A percentile compares a stretch with the other conserved stretches of the same genome.
Conservation (phyloP, 2,888 invertebrate species). For the Temnothorax unifasciatus region DNA sequence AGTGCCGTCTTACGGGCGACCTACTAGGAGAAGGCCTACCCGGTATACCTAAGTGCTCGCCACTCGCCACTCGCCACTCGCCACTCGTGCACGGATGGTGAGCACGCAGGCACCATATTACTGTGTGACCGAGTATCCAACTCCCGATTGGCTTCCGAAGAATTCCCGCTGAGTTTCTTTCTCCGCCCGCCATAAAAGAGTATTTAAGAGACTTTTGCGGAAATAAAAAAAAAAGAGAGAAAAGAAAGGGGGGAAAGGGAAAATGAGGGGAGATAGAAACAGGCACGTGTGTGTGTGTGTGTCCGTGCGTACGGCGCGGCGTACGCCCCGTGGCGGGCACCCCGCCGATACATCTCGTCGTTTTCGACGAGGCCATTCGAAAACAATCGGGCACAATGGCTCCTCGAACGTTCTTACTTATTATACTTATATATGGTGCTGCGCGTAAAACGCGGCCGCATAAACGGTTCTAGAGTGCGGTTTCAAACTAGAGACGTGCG, state of each 20-base stretch:
- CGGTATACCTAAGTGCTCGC: constrained; percentile 40
- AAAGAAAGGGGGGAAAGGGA: constrained; percentile 37
- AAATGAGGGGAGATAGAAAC: constrained; percentile 61
- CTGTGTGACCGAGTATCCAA: constrained; percentile 74
- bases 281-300: constrained; percentile 13
- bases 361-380: constrained; percentile 78
- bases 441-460: constrained; percentile 55
- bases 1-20: constrained; percentile 68
- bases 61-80: constrained; percentile 58
- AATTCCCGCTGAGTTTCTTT: constrained; percentile 73
- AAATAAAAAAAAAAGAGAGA: constrained; percentile 53
- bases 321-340: constrained; percentile 78
- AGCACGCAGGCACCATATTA: constrained; percentile 73
- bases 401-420: constrained; percentile 81
- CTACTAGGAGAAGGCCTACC: constrained; percentile 60
- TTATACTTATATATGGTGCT: constrained; percentile 77
- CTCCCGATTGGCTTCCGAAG: constrained; percentile 61
- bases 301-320: not conserved
- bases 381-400: constrained; percentile 82
- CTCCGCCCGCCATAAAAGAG: constrained; percentile 62
- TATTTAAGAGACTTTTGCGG: constrained; percentile 74
- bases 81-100: constrained; percentile 70
- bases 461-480: constrained; percentile 30
- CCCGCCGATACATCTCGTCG: constrained; percentile 74
- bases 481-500: constrained; percentile 55